Base-by-base conservation (phyloP, 23 tunicate species). In the Oikopleura dioica region DNA sequence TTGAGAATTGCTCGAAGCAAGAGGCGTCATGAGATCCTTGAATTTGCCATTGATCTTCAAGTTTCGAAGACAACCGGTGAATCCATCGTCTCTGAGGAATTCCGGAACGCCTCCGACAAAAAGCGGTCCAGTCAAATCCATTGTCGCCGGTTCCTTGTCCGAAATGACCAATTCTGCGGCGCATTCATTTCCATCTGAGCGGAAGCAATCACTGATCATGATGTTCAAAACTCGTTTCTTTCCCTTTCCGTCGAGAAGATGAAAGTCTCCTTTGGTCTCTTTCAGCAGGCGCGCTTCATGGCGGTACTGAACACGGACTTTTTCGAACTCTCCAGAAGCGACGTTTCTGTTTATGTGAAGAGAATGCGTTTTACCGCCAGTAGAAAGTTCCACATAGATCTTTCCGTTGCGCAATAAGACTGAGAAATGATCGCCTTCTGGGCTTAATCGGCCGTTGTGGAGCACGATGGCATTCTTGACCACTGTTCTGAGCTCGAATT, bases 61-160 rank as follows among this genome's bases (percentile, higher is more conserved):
- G 26, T 63, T 63, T 21, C 33, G 29, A 31, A 63, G 16, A 63
- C 72, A 63, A 28, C 72, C 72, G 29, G 72, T 63, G 33, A 63
- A 63, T 28, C 30, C 16, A 2, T 63, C 72, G 4, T 63, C 26
- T 24, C 72, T 23, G 29, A 63, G 16, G 30, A 23, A 63, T 2
- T 28, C 33, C 33, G 72, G 72, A 12, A 63, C 72, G 30, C 72
- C 72, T 23, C 72, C 72, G 72, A 63, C 30, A 28, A 63, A 63
- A 21, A 63, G 72, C 29, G 72, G 72, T 12, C 72, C 72, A 4
- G 72, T 63, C 32, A 63, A 31, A 28, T 63, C 72, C 33, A 63
- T 23, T 16, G 72, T 12, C 2, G 72, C 16, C 5, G 72, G 72
- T 31, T 63, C 72, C 33, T 28, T 24, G 4, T 63, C 72, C 26